Evolutionary conservation across 2,888 invertebrate genomes (phyloP).

Genomic region (Achlya flavicornis): DNA sequence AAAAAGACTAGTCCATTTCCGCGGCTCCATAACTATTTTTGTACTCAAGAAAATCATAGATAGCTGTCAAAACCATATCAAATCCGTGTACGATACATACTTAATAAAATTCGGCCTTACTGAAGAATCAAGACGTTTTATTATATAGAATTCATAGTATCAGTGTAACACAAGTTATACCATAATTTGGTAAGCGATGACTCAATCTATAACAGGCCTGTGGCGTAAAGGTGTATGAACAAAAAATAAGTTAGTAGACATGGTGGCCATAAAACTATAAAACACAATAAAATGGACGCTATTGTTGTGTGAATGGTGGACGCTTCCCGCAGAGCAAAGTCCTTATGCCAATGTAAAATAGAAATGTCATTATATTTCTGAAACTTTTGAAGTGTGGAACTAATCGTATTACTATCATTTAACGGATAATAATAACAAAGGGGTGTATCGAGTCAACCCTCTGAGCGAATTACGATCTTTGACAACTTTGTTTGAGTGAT

Average conservation of each 20-base stretch:
- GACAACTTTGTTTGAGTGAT: neutral
- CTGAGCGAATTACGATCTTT: neutral
- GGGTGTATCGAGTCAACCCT: neutral
- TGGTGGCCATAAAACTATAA: conserved; percentile 18
- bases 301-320: conserved; percentile 11
- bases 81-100: too few species aligned
- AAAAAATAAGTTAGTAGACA: conserved; percentile 10
- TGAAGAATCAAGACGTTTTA: too few species aligned
- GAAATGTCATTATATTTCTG: conserved; percentile 13
- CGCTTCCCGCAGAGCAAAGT: conserved; percentile 13
- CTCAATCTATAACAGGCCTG: neutral
- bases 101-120: too few species aligned
- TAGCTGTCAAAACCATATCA: too few species aligned
- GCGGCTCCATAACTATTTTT: too few species aligned
- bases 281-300: conserved; percentile 15
- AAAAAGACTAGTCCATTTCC: too few species aligned
- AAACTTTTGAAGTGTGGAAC: conserved; percentile 4
- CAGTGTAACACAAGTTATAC: too few species aligned
- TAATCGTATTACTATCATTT: conserved; percentile 6
- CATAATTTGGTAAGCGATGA: too few species aligned
- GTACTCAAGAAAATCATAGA: too few species aligned
- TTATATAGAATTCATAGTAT: too few species aligned
- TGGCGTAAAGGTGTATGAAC: neutral
- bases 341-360: conserved; percentile 10
- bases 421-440: conserved; percentile 7